These are phyloP conservation scores for Hiodon tergisus DNA, from an alignment of 2,113 vertebrate species.

Conservation along the genomic window DNA sequence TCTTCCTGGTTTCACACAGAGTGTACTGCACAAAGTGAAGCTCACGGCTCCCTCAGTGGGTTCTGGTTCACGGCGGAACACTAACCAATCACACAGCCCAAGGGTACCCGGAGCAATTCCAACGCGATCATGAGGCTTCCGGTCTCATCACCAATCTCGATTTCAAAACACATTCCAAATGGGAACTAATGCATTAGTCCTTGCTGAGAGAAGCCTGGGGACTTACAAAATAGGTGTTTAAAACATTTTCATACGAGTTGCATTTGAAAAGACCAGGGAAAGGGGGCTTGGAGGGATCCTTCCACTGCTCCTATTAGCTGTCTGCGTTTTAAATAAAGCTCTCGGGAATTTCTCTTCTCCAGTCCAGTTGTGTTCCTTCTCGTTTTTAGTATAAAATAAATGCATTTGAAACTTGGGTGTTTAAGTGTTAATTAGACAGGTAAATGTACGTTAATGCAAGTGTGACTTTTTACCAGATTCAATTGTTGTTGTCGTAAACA, in stretches of 20 bases:
- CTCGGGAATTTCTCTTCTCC: conserved; percentile 49
- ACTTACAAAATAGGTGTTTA: conserved; percentile 43
- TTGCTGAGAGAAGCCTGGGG: conserved; percentile 44
- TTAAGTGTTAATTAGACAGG: too few species aligned
- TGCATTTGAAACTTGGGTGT: too few species aligned
- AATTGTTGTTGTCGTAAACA: too few species aligned
- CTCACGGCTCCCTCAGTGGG: conserved; percentile 34
- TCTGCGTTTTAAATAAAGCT: conserved; percentile 57
- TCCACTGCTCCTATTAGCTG: conserved; percentile 57
- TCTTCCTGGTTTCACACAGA: background rate
- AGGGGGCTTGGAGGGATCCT: conserved; percentile 50
- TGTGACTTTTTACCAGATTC: too few species aligned
- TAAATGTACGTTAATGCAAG: too few species aligned
- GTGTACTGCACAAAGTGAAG: background rate
- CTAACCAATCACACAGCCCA: conserved; percentile 50
- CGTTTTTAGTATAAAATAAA: conserved; percentile 50
- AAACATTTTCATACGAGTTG: conserved; percentile 59
- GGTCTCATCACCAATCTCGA: conserved; percentile 63
- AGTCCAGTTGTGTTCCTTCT: background rate
- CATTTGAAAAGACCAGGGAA: conserved; percentile 48
- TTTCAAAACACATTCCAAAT: conserved; percentile 61
- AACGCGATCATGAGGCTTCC: conserved; percentile 55
- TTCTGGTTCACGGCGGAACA: conserved; percentile 44
- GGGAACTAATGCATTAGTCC: conserved; percentile 62
- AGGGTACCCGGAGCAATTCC: conserved; percentile 50